Base-by-base conservation (phyloP, 2,888 invertebrate species). In the Eupithecia exiguata region DNA sequence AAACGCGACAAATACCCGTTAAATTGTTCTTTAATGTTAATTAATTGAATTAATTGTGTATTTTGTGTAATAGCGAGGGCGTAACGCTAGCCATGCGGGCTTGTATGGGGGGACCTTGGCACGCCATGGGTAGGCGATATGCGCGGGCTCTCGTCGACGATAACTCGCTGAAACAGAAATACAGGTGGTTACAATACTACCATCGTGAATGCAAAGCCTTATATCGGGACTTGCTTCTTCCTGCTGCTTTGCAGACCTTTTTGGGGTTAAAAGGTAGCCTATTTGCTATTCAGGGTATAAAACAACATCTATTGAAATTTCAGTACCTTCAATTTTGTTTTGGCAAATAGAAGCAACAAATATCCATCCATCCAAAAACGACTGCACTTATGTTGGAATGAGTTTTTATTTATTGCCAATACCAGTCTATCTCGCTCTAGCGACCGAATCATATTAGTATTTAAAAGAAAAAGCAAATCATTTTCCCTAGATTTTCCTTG, bases 101-200 rank as follows among this genome's bases (percentile, higher is more conserved):
- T 77, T 92, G 89, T 88, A 87, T 88, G 85, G 82, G 89, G 79
- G 93, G 94, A 58, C 89, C 92, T 69, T 92, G 91, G 92, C 87
- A 87, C 80, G 84, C 87, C 74, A 81, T 91, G 79, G 86, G 91
- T 86, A 86, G 86, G 80, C 90, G 93, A 79, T 92, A 89, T 81
- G 91, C 92, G 75, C 84, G 85, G 80, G 91, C 91, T 38, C 81
- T 93, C 83, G 86, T 90, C 86, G 86, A 88, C 87, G 89, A 93
- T 87, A 94, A 93, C 86, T 91, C 92, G 43, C 82, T 93, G 84
- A 88, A 87, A 79, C 89, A 89, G 78, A 86, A 85, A 77, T 91
- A 90, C 93, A 94, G 94, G 94, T 92, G 87, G 87, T 84, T 88
- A 86, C 80, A 79, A 78, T 25, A 69, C 73, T 78, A 69, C 68